These are phyloP conservation scores for Acipenser oxyrinchus DNA, from an alignment of 2,797 vertebrate genomes.

Conservation along the genomic window DNA sequence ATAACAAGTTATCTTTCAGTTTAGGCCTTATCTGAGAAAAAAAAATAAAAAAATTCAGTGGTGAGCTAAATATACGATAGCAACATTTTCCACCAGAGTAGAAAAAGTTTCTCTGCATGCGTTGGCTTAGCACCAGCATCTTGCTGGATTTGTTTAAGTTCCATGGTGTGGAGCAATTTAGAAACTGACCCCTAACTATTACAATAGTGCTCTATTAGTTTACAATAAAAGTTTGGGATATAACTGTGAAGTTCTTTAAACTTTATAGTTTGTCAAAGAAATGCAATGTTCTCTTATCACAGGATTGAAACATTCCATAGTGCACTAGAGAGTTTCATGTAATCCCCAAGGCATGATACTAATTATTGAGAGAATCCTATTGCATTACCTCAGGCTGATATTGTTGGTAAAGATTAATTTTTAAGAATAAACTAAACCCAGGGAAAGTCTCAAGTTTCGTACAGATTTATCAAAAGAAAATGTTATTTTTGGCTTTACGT, in stretches of 20 bases:
- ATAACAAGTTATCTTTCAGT: no score
- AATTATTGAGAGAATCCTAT: conserved; percentile 66
- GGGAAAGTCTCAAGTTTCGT: conserved; percentile 56
- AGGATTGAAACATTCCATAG: conserved; percentile 54
- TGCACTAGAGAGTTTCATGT: conserved; percentile 52
- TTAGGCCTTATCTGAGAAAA: no score
- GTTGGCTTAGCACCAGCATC: no score
- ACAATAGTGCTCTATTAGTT: conserved; percentile 31
- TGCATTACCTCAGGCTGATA: conserved; percentile 64
- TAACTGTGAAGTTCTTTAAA: conserved; percentile 37
- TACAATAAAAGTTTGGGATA: conserved; percentile 48
- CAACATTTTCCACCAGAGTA: no score
- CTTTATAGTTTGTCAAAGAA: conserved; percentile 51
- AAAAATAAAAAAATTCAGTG: no score
- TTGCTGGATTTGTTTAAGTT: not conserved
- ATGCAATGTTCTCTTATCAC: conserved; percentile 55
- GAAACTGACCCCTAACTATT: not conserved
- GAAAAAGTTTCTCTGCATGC: no score
- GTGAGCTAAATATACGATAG: no score
- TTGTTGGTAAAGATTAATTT: conserved; percentile 70
- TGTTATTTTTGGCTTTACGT: conserved; percentile 63
- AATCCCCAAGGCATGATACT: conserved; percentile 65
- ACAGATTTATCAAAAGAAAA: conserved; percentile 69
- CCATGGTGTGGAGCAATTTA: not conserved
- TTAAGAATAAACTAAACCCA: conserved; percentile 62